Conservation (phyloP, 2,888 invertebrate species). For the Auanema sp. region DNA sequence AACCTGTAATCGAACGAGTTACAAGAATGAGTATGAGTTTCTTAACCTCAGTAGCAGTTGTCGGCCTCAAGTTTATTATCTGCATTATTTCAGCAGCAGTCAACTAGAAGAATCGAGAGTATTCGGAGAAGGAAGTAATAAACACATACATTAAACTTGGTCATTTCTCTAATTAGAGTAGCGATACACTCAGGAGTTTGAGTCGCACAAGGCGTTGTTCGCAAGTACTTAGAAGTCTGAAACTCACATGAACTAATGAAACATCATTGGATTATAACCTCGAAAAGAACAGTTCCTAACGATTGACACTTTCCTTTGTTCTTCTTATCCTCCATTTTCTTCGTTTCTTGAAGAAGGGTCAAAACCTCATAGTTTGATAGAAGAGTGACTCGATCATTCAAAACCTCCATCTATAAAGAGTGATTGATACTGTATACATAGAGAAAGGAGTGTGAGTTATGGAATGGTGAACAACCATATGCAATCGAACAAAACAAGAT, state of each 20-base stretch:
- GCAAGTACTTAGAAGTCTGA: constrained; percentile 35
- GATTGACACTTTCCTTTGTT: constrained; percentile 20
- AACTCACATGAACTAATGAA: constrained; percentile 8
- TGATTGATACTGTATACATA: constrained; percentile 1
- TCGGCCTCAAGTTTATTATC: constrained; percentile 40
- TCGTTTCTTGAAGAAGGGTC: constrained; percentile 20
- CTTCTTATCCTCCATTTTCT: constrained; percentile 27
- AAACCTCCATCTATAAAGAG: constrained; percentile 32
- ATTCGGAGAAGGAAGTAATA: neutral
- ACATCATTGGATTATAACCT: constrained; percentile 18
- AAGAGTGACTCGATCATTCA: constrained; percentile 29
- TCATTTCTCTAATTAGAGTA: constrained; percentile 27
- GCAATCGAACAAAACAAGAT: neutral
- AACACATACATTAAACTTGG: constrained; percentile 30
- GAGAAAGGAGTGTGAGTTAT: neutral
- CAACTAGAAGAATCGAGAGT: constrained; percentile 22
- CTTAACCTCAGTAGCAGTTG: constrained; percentile 27
- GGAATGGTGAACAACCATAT: neutral
- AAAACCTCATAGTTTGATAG: constrained; percentile 44
- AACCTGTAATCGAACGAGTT: constrained; percentile 21
- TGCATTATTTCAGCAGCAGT: constrained; percentile 43
- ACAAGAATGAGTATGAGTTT: neutral
- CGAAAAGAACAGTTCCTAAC: constrained; percentile 30
- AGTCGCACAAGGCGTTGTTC: constrained; percentile 28
- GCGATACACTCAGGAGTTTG: constrained; percentile 28